A percentile compares a stretch with the other conserved stretches of the same genome.
These are phyloP conservation scores for Helogale parvula DNA, from an alignment of 2,113 vertebrate genomes.

Conservation along the genomic window DNA sequence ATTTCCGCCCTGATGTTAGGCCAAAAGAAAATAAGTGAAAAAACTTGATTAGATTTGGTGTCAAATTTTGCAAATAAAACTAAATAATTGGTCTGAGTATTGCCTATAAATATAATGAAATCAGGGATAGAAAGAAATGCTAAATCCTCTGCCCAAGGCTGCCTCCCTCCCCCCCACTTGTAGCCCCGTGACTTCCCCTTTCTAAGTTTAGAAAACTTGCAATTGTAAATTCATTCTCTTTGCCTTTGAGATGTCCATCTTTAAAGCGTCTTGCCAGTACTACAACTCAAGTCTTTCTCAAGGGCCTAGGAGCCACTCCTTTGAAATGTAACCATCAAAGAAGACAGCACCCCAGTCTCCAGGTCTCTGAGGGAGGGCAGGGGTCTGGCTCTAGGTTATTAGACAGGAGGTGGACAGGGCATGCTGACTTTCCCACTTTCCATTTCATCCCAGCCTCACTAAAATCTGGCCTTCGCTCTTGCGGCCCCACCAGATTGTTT, in stretches of 20 bases:
- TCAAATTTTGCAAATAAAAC: slow-evolving; percentile 4
- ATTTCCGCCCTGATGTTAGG: background rate
- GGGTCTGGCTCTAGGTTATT: background rate
- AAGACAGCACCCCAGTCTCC: background rate
- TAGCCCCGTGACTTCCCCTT: too few species aligned
- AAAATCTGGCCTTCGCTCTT: background rate
- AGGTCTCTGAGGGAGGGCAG: background rate
- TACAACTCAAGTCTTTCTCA: background rate
- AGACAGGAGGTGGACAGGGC: background rate
- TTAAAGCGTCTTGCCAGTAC: background rate
- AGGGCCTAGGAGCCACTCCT: background rate
- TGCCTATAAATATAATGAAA: background rate
- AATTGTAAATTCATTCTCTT: background rate
- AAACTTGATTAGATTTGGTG: background rate
- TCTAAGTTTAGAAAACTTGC: background rate
- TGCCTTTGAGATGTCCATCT: background rate
- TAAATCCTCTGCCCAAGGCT: background rate
- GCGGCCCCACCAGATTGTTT: background rate
- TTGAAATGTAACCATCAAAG: background rate
- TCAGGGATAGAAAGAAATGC: background rate
- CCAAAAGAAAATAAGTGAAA: background rate
- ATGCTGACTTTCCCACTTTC: background rate
- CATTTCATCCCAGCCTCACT: background rate
- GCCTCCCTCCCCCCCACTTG: background rate
- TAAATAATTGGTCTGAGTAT: background rate